Base-by-base conservation (phyloP, 2,888 invertebrate species). In the Phalangium opilio region DNA sequence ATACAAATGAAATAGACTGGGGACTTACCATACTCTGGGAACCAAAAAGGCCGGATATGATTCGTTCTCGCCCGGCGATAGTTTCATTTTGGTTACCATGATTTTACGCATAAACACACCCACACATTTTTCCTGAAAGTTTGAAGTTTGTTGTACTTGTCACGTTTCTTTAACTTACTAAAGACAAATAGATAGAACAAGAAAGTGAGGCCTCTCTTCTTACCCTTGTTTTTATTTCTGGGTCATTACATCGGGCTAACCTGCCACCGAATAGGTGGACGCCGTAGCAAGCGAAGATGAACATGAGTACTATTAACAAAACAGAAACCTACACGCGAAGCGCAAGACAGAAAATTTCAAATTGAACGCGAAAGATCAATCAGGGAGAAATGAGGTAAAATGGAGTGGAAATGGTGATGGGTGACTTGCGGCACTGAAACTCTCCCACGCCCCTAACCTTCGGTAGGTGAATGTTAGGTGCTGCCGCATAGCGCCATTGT, bases 211-310 rank as follows among this genome's bases (percentile, higher is more conserved):
- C 12, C 14, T 34, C 14, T 14, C 12, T n/a, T 3, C 55, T 50
- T 55, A 61, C 60, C 48, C 57, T 50, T 39, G 43, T 54, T 0
- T 72, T 67, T 54, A 96, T 84, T 1, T 78, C 82, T 0, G 87
- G 91, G 68, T 99, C 98, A 67, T 98, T 99, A 65, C 98, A 95
- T 20, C 93, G 76, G 0, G 95, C 95, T 60, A 98, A 70, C 62
- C 86, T 78, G 49, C 98, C 98, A 2, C 98, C 98, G 62, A 95
- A 95, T 44, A 96, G 72, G 64, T 98, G 98, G 0, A 98, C 95
- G 0, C 98, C 98, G 62, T 95, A 98, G 63, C 90, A 93, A 42
- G 98, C 98, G 68, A 99, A 99, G 20, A 98, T 89, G 67, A 98
- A 99, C 87, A 99, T 95, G 57, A 98, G 73, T 32, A 98, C 77